Evolutionary conservation across 1,140 invertebrate species (phyloP).

Genomic region (Leptinotarsa defecta): DNA sequence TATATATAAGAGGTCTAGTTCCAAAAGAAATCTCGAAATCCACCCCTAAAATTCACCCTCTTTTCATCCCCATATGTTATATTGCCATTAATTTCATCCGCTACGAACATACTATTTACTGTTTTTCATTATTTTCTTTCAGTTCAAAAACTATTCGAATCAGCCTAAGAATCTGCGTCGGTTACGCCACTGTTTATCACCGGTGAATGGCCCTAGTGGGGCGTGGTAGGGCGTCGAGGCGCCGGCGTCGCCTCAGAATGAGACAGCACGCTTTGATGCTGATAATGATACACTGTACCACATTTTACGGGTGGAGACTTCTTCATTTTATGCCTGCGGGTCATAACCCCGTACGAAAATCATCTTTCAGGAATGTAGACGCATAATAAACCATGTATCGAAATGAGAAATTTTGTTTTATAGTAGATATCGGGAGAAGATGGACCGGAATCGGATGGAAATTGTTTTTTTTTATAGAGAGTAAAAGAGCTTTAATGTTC

Average conservation of each 20-base stretch:
- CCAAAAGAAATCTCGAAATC: too few species aligned
- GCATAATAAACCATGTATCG: background rate
- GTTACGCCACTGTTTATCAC: background rate
- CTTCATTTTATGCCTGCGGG: conserved; percentile 21
- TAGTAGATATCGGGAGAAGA: background rate
- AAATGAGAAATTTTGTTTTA: background rate
- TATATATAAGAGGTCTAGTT: too few species aligned
- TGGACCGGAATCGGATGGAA: background rate
- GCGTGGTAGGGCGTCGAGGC: conserved; percentile 29
- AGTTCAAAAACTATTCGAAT: too few species aligned
- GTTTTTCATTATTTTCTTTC: too few species aligned
- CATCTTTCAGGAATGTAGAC: conserved; percentile 10
- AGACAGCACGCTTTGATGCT: conserved; percentile 22
- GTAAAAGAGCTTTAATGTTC: background rate
- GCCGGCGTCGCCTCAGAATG: conserved; percentile 26
- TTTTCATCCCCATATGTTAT: too few species aligned
- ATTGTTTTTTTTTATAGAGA: background rate
- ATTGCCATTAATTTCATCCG: too few species aligned
- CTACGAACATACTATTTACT: too few species aligned
- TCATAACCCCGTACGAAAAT: conserved; percentile 20
- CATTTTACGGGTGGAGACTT: conserved; percentile 21
- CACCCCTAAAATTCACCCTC: too few species aligned
- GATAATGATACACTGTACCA: conserved; percentile 21
- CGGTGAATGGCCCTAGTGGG: conserved; percentile 29
- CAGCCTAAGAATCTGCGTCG: background rate